phyloP scores from a whole-genome alignment of 2,888 invertebrate species.

The Calameuta filiformis region DNA sequence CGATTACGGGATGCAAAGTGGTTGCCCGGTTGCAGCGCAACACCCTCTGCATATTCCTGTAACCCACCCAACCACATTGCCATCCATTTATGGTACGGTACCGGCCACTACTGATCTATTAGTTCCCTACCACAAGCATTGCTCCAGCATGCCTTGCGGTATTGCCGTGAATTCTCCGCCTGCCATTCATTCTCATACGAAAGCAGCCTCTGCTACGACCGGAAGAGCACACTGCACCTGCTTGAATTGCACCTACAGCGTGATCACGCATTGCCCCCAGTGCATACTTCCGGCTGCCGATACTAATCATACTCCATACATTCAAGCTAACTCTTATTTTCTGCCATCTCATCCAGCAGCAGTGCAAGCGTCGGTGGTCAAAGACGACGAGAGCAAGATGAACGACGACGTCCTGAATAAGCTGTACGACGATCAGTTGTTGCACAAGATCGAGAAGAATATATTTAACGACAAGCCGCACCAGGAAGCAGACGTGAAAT shows the following conservation, averaged over 20 bases:
- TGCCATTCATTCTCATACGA: constrained; percentile 36
- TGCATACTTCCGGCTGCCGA: constrained; percentile 50
- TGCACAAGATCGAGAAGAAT: constrained; percentile 43
- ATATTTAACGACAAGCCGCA: constrained; percentile 34
- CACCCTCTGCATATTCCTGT: constrained; percentile 44
- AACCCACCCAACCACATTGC: constrained; percentile 32
- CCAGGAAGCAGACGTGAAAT: constrained; percentile 37
- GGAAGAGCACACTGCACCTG: constrained; percentile 45
- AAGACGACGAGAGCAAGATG: constrained; percentile 38
- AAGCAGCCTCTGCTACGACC: constrained; percentile 25
- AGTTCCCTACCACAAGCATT: constrained; percentile 52
- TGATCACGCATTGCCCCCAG: constrained; percentile 50
- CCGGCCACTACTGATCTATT: constrained; percentile 45
- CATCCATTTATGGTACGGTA: constrained; percentile 45
- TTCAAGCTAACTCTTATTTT: constrained; percentile 51
- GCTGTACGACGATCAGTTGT: constrained; percentile 43
- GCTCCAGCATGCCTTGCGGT: constrained; percentile 45
- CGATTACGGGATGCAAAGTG: constrained; percentile 37
- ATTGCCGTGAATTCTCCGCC: constrained; percentile 43
- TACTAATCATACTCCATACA: constrained; percentile 34
- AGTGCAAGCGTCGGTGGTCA: constrained; percentile 40
- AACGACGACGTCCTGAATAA: constrained; percentile 39
- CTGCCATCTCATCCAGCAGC: constrained; percentile 41
- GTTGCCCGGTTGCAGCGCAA: constrained; percentile 36
- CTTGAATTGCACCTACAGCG: constrained; percentile 49